Evolutionary conservation across 53 echinoderm and acorn worm genomes (phyloP).

Genomic region (Hippasteria phrygiana): DNA sequence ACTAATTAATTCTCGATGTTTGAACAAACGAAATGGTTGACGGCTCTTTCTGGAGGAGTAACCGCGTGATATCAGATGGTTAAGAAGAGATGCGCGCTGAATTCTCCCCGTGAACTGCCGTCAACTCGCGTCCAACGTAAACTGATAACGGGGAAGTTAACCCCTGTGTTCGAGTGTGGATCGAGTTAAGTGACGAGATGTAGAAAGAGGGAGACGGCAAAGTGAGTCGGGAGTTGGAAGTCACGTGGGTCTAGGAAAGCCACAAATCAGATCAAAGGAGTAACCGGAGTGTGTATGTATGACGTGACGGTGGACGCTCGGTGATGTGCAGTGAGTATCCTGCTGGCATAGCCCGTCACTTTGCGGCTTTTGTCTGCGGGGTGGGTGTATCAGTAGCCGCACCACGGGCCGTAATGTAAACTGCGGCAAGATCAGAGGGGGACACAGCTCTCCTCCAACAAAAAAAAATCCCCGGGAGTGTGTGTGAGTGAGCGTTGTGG

Average conservation of each 20-base stretch:
- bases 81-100: neutral
- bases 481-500: neutral
- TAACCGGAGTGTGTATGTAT: neutral
- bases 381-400: constrained; percentile 63
- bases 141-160: neutral
- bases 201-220: neutral
- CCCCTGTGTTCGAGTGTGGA: neutral
- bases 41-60: neutral
- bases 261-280: constrained; percentile 41
- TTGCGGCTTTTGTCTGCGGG: constrained; percentile 53
- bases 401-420: constrained; percentile 70
- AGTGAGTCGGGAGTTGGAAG: neutral
- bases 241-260: constrained; percentile 25
- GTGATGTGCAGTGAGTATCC: neutral
- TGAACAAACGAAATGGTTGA: neutral
- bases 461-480: constrained; percentile 29
- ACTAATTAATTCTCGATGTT: neutral
- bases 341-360: constrained; percentile 30
- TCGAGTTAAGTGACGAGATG: constrained; percentile 1
- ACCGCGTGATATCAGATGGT: neutral
- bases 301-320: neutral
- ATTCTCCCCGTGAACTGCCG: neutral
- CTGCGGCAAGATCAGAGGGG: constrained; percentile 70
- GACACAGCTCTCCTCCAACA: neutral
- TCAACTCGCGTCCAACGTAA: neutral